phyloP scores from a whole-genome alignment of 2,797 vertebrate genomes.

The Tokudaia tokunoshimensis region DNA sequence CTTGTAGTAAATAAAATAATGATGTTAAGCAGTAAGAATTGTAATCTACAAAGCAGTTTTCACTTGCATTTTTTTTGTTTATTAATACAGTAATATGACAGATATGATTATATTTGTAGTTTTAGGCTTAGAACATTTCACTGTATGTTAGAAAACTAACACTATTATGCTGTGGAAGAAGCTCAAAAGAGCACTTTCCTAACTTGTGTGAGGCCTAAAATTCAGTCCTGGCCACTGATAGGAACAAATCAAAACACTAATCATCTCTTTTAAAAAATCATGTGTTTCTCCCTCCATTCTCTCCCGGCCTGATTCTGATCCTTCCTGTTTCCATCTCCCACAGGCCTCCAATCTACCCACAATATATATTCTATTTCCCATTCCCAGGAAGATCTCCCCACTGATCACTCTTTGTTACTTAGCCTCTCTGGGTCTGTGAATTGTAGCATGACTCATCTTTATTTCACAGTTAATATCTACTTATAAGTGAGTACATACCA shows the following conservation, averaged over 20 bases:
- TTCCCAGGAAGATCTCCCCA: not conserved
- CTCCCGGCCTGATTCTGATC: not conserved
- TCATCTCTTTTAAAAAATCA: not conserved
- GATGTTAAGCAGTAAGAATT: slow-evolving; percentile 15
- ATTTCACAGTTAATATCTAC: not conserved
- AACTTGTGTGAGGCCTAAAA: not conserved
- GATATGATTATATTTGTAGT: not conserved
- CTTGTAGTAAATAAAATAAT: not conserved
- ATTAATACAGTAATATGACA: not conserved
- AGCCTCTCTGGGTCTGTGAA: not conserved
- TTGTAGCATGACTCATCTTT: not conserved
- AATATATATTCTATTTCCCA: not conserved
- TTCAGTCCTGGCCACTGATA: not conserved
- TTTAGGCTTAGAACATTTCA: slow-evolving; percentile 63
- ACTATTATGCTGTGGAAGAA: not conserved
- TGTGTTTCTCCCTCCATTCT: not conserved
- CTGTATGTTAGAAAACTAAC: slow-evolving; percentile 37
- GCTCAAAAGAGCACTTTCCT: not conserved
- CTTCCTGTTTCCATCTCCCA: not conserved
- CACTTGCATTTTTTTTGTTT: not conserved
- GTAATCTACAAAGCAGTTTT: slow-evolving; percentile 30
- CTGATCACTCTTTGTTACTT: not conserved
- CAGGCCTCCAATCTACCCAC: not conserved
- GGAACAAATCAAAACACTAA: not conserved
- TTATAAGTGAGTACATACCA: not conserved